Evolutionary conservation across 2,797 vertebrate genomes (phyloP).

Genomic region (Petrocephalus sullivani): DNA sequence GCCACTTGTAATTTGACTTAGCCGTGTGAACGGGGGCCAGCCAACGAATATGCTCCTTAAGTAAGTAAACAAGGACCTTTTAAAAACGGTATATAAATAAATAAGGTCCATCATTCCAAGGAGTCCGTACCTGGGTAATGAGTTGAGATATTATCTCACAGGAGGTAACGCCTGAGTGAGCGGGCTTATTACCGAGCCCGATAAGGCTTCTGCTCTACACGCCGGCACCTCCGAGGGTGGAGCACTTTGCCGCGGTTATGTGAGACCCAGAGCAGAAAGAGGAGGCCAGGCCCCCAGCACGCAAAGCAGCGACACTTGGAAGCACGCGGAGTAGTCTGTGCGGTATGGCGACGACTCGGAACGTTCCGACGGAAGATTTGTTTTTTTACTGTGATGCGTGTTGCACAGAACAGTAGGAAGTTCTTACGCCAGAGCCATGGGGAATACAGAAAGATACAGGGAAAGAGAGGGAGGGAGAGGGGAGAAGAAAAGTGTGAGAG

Average conservation of each 20-base stretch:
- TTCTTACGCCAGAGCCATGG: background rate
- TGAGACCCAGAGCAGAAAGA: background rate
- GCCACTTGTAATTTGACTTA: background rate
- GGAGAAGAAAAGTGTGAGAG: background rate
- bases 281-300: background rate
- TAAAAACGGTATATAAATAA: slow-evolving; percentile 16
- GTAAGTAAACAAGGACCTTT: background rate
- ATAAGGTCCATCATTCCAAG: background rate
- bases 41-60: background rate
- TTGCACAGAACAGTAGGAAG: background rate
- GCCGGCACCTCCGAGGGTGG: too few species aligned
- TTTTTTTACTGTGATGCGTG: background rate
- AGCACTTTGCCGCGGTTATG: background rate
- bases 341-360: too few species aligned
- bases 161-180: slow-evolving; percentile 9
- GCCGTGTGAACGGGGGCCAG: background rate
- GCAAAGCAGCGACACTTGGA: background rate
- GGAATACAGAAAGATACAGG: background rate
- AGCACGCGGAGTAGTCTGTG: background rate
- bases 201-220: background rate
- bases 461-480: background rate
- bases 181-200: slow-evolving; percentile 5
- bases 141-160: slow-evolving; percentile 18
- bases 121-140: slow-evolving; percentile 14
- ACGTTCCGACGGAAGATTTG: background rate